Evolutionary conservation across 2,797 vertebrate genomes (phyloP).

Genomic region (Thunnus albacares): DNA sequence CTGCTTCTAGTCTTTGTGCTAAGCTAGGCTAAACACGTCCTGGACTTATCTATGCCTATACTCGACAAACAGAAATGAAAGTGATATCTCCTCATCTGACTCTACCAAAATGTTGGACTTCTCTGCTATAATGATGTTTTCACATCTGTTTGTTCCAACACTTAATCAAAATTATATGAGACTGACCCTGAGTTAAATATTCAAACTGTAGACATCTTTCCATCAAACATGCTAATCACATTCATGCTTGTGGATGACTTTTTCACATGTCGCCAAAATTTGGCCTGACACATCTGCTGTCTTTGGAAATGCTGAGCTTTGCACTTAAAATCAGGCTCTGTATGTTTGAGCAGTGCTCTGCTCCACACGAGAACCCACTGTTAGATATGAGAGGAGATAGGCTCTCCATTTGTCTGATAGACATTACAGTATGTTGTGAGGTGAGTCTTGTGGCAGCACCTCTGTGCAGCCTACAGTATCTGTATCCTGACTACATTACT

Average conservation of each 20-base stretch:
- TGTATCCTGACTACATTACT: conserved; percentile 32
- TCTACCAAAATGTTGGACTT: background rate
- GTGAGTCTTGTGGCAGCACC: background rate
- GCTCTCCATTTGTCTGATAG: background rate
- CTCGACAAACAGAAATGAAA: background rate
- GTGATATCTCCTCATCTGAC: background rate
- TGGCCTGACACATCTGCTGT: background rate
- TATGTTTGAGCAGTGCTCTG: background rate
- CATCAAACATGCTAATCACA: too few relatives aligned
- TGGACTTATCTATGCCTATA: background rate
- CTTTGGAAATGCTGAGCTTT: background rate
- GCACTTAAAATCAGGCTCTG: background rate
- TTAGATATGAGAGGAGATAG: too few relatives aligned
- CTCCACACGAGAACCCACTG: background rate
- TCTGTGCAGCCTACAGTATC: background rate
- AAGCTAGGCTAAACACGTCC: too few relatives aligned
- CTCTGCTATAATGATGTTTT: too few relatives aligned
- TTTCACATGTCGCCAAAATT: background rate
- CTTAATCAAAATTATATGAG: too few relatives aligned
- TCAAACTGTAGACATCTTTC: too few relatives aligned
- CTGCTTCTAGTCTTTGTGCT: background rate
- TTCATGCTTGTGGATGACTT: background rate
- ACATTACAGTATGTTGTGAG: background rate
- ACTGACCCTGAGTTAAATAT: too few relatives aligned
- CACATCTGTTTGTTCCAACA: too few relatives aligned